Conservation (phyloP, 2,113 vertebrate genomes). For the Stercorarius parasiticus region DNA sequence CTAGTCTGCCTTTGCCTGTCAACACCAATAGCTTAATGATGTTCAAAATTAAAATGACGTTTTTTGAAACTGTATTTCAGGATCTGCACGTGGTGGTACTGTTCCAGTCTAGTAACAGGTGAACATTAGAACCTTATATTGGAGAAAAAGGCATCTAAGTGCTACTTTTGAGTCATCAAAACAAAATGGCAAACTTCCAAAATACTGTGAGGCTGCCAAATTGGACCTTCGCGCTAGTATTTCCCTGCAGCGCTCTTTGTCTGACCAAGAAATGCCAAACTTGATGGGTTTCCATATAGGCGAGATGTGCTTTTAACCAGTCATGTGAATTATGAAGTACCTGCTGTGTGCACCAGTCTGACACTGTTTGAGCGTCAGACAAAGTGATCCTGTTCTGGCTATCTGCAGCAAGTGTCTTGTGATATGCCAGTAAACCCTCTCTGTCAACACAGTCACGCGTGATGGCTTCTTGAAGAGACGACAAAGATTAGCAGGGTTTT, state of each 20-base stretch:
- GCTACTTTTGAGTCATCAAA: not conserved
- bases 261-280: not conserved
- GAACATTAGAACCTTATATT: fast-evolving
- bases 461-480: not conserved
- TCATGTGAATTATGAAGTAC: fast-evolving
- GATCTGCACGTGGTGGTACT: not conserved
- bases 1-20: not conserved
- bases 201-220: not conserved
- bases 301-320: not conserved
- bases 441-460: not conserved
- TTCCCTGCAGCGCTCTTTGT: not conserved
- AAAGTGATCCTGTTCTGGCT: not conserved
- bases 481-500: not conserved
- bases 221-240: fast-evolving
- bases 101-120: not conserved
- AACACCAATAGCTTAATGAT: not conserved
- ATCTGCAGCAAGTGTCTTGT: not conserved
- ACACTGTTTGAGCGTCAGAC: fast-evolving
- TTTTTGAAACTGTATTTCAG: not conserved
- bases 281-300: fast-evolving
- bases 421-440: not conserved
- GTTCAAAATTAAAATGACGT: not conserved
- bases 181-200: not conserved
- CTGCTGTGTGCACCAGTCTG: fast-evolving
- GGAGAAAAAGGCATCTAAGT: not conserved